phyloP scores from a whole-genome alignment of 2,113 vertebrate genomes.

The Polypterus bichir region DNA sequence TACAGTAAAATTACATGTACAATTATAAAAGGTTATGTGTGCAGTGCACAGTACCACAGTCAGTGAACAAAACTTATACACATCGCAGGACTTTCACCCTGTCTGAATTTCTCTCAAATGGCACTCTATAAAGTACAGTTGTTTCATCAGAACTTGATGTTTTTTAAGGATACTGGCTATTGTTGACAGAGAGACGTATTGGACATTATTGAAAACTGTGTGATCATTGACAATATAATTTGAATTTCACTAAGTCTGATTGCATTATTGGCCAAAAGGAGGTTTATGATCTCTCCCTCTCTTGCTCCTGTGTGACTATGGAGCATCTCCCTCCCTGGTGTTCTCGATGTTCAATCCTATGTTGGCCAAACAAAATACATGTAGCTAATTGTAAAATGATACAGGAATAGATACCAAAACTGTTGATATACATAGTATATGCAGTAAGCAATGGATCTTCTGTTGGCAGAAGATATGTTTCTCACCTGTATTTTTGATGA shows the following conservation, averaged over 20 bases:
- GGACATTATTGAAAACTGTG: slow-evolving; percentile 13
- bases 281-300: slow-evolving; percentile 6
- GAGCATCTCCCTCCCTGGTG: slow-evolving; percentile 1
- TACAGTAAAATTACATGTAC: slow-evolving; percentile 15
- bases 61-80: slow-evolving; percentile 13
- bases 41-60: slow-evolving; percentile 15
- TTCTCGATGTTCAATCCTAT: slow-evolving; percentile 8
- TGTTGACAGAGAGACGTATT: slow-evolving; percentile 16
- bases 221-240: slow-evolving; percentile 1
- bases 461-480: no score
- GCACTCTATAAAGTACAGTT: no score
- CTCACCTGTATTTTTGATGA: no score
- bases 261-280: slow-evolving; percentile 8
- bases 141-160: slow-evolving; percentile 9
- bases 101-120: slow-evolving; percentile 13
- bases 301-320: slow-evolving; percentile 5
- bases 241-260: slow-evolving; percentile 10
- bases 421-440: no score
- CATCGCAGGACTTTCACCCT: slow-evolving; percentile 12
- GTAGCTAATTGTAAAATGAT: slow-evolving; percentile 10
- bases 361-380: slow-evolving; percentile 10
- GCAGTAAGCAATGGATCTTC: no score
- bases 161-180: slow-evolving; percentile 6
- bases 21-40: slow-evolving; percentile 6
- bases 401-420: slow-evolving; percentile 7